Evolutionary conservation across 92 coral and sea anemone genomes (phyloP).

Genomic region (Metridium senile): DNA sequence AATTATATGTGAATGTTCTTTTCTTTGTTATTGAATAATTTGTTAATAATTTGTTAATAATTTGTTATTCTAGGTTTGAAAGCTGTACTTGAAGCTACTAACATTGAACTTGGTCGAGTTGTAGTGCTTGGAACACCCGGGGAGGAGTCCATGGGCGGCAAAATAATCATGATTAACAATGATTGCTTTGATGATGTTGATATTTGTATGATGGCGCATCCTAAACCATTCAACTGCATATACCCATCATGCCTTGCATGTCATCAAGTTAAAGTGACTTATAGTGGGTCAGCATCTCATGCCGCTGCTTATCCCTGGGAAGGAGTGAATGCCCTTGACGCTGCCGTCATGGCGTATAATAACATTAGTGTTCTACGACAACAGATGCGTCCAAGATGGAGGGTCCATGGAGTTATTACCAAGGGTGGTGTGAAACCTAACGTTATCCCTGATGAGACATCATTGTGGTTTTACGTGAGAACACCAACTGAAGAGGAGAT

Average conservation of each 20-base stretch:
- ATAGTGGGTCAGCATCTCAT: conserved; percentile 80
- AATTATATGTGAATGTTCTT: too few species aligned
- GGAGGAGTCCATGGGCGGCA: conserved; percentile 93
- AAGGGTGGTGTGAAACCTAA: conserved; percentile 87
- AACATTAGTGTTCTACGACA: conserved; percentile 85
- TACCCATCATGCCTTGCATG: conserved; percentile 75
- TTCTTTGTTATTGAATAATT: neutral
- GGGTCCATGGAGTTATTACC: conserved; percentile 87
- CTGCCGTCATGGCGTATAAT: conserved; percentile 90
- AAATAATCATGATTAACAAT: conserved; percentile 77
- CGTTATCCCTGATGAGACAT: conserved; percentile 82
- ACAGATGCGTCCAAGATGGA: conserved; percentile 93
- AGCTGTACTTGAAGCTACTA: conserved; percentile 80
- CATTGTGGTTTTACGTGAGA: conserved; percentile 63
- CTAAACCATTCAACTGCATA: conserved; percentile 76
- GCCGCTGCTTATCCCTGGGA: conserved; percentile 98
- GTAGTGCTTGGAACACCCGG: conserved; percentile 97
- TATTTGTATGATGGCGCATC: conserved; percentile 93
- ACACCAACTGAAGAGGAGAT: conserved; percentile 81
- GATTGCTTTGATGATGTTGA: conserved; percentile 92
- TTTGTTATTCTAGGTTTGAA: conserved; percentile 60
- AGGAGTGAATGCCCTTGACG: conserved; percentile 93
- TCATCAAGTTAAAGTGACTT: conserved; percentile 56
- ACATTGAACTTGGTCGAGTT: conserved; percentile 72
- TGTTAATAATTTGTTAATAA: neutral